Percentiles rank a stretch among this genome's conserved stretches.
Conservation (phyloP, 2,888 invertebrate species). For the Andrena minutula region DNA sequence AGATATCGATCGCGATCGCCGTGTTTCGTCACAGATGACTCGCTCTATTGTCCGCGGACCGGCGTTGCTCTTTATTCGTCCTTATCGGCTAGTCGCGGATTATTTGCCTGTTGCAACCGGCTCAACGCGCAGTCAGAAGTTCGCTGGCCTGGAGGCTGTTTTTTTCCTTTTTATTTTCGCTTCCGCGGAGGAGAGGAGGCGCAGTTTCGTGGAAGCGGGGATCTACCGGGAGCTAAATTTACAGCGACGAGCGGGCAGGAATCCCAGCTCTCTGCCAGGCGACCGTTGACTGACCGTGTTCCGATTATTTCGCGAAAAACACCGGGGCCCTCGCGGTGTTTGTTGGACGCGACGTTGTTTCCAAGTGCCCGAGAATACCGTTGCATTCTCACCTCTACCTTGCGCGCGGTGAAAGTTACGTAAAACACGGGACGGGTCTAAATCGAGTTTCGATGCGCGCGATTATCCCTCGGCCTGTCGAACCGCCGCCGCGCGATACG, state of each 20-base stretch:
- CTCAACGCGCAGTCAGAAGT: background rate
- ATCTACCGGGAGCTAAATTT: slow-evolving; percentile 71
- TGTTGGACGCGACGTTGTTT: background rate
- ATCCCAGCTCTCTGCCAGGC: slow-evolving; percentile 74
- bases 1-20: background rate
- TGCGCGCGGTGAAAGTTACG: slow-evolving; percentile 53
- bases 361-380: slow-evolving; percentile 36
- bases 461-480: slow-evolving; percentile 17
- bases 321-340: background rate
- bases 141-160: slow-evolving; percentile 12
- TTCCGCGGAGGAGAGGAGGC: slow-evolving; percentile 27
- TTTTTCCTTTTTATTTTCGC: slow-evolving; percentile 29
- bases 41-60: background rate
- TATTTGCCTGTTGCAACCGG: slow-evolving; percentile 9
- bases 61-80: slow-evolving; percentile 26
- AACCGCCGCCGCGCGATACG: background rate
- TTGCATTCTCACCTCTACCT: slow-evolving; percentile 47
- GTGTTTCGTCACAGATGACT: slow-evolving; percentile 2
- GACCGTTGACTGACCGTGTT: slow-evolving; percentile 75
- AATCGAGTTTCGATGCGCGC: slow-evolving; percentile 33
- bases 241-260: slow-evolving; percentile 68
- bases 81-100: slow-evolving; percentile 41
- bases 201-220: slow-evolving; percentile 57
- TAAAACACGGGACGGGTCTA: slow-evolving; percentile 40
- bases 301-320: slow-evolving; percentile 53